Evolutionary conservation across 1,140 invertebrate species (phyloP).

Genomic region (Drosophila pachea): DNA sequence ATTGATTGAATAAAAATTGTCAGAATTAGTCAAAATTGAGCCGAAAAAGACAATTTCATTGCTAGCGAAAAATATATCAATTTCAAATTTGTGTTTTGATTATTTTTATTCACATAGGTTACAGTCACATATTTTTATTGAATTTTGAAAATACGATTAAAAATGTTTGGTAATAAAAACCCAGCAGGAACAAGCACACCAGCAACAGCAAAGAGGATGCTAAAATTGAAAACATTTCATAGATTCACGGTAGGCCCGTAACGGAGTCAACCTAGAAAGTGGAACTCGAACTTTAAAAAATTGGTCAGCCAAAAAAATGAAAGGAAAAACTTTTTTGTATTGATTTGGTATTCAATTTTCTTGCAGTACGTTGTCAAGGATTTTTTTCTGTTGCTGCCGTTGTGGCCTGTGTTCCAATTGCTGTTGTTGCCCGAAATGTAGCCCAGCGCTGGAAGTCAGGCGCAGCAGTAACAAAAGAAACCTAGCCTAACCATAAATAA

Average conservation of each 20-base stretch:
- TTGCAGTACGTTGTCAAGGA: conserved; percentile 48
- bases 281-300: conserved; percentile 27
- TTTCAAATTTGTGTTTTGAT: no score
- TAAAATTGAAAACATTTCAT: conserved; percentile 68
- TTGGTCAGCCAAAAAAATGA: conserved; percentile 1
- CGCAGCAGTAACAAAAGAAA: conserved; percentile 33
- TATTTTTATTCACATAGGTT: no score
- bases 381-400: conserved; percentile 12
- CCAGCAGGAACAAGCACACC: conserved; percentile 10
- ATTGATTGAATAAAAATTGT: no score
- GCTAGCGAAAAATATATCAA: no score
- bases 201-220: conserved; percentile 30
- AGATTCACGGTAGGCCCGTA: conserved; percentile 39
- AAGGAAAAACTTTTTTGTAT: conserved; percentile 40
- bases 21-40: no score
- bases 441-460: conserved; percentile 58
- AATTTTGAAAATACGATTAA: background rate
- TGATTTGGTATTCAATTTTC: conserved; percentile 74
- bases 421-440: conserved; percentile 41
- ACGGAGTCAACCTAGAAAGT: conserved; percentile 40
- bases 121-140: no score
- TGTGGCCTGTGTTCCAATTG: conserved; percentile 40
- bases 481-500: conserved; percentile 64
- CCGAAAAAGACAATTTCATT: no score
- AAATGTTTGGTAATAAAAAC: conserved; percentile 53